phyloP scores from a whole-genome alignment of 2,113 vertebrate genomes.

The Nettapus auritus region DNA sequence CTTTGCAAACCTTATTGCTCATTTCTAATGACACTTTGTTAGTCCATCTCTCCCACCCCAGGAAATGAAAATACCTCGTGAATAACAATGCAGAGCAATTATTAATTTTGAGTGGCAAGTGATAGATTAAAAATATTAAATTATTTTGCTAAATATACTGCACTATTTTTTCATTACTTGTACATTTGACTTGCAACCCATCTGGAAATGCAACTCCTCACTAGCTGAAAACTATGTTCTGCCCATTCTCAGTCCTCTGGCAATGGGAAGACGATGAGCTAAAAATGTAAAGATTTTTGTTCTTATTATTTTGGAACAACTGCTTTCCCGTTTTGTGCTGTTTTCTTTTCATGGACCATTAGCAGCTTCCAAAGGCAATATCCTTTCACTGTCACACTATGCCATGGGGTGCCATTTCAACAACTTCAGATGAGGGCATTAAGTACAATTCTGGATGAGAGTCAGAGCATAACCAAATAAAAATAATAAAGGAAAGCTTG shows the following conservation, averaged over 20 bases:
- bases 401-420: slow-evolving; percentile 80
- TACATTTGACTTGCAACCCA: background rate
- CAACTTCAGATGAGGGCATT: slow-evolving; percentile 82
- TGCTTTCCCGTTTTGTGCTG: slow-evolving; percentile 75
- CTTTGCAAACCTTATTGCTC: background rate
- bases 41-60: background rate
- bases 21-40: background rate
- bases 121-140: background rate
- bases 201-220: background rate
- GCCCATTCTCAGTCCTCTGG: background rate
- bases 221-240: background rate
- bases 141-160: background rate
- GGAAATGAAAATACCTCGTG: background rate
- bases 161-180: background rate
- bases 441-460: slow-evolving; percentile 83
- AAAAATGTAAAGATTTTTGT: slow-evolving; percentile 68
- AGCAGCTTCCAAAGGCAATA: slow-evolving; percentile 85
- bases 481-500: slow-evolving; percentile 85
- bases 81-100: background rate
- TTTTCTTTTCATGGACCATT: slow-evolving; percentile 82
- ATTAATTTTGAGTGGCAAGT: slow-evolving; percentile 33
- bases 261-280: slow-evolving; percentile 1
- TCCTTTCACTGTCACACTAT: slow-evolving; percentile 81
- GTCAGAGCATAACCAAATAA: slow-evolving; percentile 84
- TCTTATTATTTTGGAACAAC: slow-evolving; percentile 76